A percentile compares a stretch with the other conserved stretches of the same genome.
Conservation (phyloP, 2,888 invertebrate genomes). For the Epicampocera succincta region DNA sequence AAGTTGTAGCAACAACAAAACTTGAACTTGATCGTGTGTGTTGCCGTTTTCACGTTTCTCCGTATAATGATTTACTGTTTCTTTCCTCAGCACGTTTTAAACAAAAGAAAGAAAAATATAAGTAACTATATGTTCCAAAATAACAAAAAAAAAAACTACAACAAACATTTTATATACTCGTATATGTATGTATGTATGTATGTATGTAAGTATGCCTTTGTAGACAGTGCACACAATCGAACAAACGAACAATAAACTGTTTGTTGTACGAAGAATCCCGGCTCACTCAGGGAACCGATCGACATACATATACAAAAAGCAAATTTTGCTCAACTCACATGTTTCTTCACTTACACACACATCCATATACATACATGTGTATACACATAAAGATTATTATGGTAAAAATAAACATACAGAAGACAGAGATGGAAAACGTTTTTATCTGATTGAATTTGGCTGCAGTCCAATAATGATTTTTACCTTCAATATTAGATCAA, state of each 20-base stretch:
- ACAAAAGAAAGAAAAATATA: conserved; percentile 71
- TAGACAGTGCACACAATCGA: not conserved
- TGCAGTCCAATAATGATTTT: too few relatives aligned
- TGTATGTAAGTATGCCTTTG: conserved; percentile 30
- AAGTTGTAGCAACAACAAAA: conserved; percentile 59
- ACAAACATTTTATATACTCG: conserved; percentile 29
- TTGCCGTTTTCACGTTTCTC: conserved; percentile 78
- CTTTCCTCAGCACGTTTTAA: conserved; percentile 80
- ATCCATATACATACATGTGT: not conserved
- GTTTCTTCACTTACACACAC: not conserved
- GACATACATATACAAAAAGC: conserved; percentile 32
- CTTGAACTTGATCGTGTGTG: conserved; percentile 71
- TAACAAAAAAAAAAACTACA: conserved; percentile 28
- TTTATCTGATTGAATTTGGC: too few relatives aligned
- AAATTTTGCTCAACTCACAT: conserved; percentile 35
- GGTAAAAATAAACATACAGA: too few relatives aligned
- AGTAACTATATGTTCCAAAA: conserved; percentile 4
- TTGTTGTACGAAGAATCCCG: conserved; percentile 46
- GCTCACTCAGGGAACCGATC: conserved; percentile 54
- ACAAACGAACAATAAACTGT: conserved; percentile 16
- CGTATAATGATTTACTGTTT: conserved; percentile 81
- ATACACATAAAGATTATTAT: not conserved
- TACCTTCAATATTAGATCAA: too few relatives aligned
- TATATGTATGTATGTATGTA: not conserved
- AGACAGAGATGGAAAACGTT: not conserved